A percentile compares a stretch with the other conserved stretches of the same genome.
phyloP scores from a whole-genome alignment of 2,113 vertebrate genomes.

The Cottus gobio region DNA sequence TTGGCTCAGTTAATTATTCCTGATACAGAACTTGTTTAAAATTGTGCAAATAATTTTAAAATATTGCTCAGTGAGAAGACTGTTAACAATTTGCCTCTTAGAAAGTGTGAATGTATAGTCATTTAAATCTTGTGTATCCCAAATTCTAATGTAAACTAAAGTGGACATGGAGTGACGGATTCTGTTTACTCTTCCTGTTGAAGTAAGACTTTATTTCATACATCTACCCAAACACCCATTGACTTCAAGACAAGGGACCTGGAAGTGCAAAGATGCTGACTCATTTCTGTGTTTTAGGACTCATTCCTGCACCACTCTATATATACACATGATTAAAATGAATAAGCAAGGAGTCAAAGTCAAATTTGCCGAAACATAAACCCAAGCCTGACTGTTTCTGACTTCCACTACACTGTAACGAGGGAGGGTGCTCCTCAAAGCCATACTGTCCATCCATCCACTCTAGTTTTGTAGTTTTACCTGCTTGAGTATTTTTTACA shows the following conservation, averaged over 20 bases:
- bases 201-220: background rate
- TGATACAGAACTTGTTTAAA: background rate
- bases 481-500: slow-evolving; percentile 54
- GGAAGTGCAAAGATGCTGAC: background rate
- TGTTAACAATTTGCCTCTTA: background rate
- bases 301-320: background rate
- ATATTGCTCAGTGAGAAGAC: slow-evolving; percentile 12
- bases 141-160: background rate
- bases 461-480: slow-evolving; percentile 42
- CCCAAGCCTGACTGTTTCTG: background rate
- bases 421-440: background rate
- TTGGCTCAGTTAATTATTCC: background rate
- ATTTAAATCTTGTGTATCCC: background rate
- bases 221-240: background rate
- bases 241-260: background rate
- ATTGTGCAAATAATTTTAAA: background rate
- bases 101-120: background rate
- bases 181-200: background rate
- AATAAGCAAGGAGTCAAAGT: background rate
- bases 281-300: background rate
- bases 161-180: background rate
- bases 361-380: background rate
- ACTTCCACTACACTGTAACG: slow-evolving; percentile 8
- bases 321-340: background rate
- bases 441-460: slow-evolving; percentile 23